Conservation (phyloP, 2,113 vertebrate genomes). For the Pseudopodoces humilis region DNA sequence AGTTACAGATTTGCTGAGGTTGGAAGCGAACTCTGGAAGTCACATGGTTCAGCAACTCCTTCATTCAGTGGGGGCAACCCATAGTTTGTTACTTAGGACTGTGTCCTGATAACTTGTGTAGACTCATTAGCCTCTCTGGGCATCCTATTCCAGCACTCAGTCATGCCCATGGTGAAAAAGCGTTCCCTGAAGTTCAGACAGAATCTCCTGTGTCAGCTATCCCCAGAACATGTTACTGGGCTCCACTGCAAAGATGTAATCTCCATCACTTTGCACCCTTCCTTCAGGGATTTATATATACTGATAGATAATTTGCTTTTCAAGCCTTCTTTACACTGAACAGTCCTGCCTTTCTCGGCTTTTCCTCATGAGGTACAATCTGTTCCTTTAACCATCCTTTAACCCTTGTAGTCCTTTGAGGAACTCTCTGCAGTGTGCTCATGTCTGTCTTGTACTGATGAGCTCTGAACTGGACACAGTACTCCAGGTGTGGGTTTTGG, state of each 20-base stretch:
- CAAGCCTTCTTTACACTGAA: background rate
- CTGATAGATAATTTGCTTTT: background rate
- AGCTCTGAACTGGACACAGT: background rate
- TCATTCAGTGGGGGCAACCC: too few species aligned
- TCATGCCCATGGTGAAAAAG: background rate
- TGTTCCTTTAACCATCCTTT: background rate
- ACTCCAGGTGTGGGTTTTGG: background rate
- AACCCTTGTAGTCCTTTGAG: background rate
- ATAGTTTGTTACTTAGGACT: rapidly evolving
- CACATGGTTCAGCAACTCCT: background rate
- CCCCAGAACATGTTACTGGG: background rate
- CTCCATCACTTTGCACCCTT: background rate
- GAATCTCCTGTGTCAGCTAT: too few species aligned
- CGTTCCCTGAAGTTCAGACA: background rate
- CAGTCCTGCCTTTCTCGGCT: background rate
- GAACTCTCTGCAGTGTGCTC: background rate
- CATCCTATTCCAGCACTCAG: background rate
- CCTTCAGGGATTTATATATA: background rate
- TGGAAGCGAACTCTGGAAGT: background rate
- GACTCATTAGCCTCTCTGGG: background rate
- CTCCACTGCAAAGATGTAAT: background rate
- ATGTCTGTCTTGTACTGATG: background rate
- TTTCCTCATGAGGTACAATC: background rate
- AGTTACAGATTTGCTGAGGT: background rate
- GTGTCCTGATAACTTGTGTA: background rate